Evolutionary conservation across 2,113 vertebrate species (phyloP).

Genomic region (Ascaphus truei): DNA sequence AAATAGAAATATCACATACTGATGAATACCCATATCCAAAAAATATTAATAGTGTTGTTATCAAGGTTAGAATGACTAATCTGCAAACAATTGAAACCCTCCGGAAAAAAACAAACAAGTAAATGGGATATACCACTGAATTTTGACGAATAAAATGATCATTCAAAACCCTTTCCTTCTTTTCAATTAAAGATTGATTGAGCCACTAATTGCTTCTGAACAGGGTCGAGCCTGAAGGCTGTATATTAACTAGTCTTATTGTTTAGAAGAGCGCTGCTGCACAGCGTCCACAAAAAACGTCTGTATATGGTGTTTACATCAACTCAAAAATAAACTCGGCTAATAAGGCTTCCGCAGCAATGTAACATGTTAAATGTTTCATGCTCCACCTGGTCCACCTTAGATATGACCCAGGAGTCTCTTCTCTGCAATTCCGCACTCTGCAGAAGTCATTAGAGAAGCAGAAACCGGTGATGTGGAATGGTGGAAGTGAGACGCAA

Average conservation of each 20-base stretch:
- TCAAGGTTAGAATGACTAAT: too few species aligned
- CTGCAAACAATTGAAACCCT: too few species aligned
- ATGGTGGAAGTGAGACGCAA: constrained; percentile 1
- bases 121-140: too few species aligned
- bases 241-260: not conserved
- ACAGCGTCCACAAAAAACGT: not conserved
- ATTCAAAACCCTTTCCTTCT: not conserved
- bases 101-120: too few species aligned
- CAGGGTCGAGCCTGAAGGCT: not conserved
- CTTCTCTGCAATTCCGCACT: constrained; percentile 6
- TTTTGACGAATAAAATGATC: not conserved
- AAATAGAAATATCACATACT: too few species aligned
- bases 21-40: too few species aligned
- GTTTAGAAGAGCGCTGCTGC: not conserved
- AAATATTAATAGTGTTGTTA: too few species aligned
- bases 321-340: not conserved
- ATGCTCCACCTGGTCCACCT: constrained; percentile 27
- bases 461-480: not conserved
- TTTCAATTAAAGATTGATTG: not conserved
- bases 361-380: constrained; percentile 28
- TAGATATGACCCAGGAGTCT: constrained; percentile 1
- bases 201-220: not conserved
- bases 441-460: constrained; percentile 12
- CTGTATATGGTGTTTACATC: not conserved
- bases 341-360: constrained; percentile 11